phyloP scores from a whole-genome alignment of 2,797 vertebrate species.

The Eulemur rubriventer region DNA sequence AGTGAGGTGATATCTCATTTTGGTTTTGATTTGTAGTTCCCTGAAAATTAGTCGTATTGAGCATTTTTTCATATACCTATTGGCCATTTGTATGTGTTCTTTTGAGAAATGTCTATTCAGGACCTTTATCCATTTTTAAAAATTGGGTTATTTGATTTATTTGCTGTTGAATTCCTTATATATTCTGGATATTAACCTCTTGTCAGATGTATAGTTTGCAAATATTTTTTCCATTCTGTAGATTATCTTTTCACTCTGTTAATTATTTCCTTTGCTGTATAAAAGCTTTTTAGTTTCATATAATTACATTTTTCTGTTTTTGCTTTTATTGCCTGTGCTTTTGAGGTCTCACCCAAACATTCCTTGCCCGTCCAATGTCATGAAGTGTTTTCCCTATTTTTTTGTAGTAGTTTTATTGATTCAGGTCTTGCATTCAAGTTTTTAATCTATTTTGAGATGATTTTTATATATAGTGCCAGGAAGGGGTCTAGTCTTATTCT shows the following conservation, averaged over 20 bases:
- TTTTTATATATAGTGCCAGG: neutral
- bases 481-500: neutral
- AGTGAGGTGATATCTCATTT: neutral
- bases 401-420: neutral
- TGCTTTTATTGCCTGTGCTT: neutral
- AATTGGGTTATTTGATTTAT: neutral
- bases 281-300: neutral
- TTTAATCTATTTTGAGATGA: neutral
- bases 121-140: neutral
- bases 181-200: neutral
- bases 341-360: neutral
- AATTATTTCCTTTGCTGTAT: neutral
- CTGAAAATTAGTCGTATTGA: neutral
- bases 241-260: neutral
- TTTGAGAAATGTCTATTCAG: neutral
- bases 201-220: neutral
- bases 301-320: neutral
- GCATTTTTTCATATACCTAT: neutral
- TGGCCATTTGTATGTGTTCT: neutral
- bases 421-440: neutral
- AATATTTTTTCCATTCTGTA: neutral
- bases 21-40: neutral
- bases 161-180: neutral
- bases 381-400: neutral
- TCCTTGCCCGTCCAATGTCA: neutral